Conservation (phyloP, 2,888 invertebrate species). For the Catocala sponsa region DNA sequence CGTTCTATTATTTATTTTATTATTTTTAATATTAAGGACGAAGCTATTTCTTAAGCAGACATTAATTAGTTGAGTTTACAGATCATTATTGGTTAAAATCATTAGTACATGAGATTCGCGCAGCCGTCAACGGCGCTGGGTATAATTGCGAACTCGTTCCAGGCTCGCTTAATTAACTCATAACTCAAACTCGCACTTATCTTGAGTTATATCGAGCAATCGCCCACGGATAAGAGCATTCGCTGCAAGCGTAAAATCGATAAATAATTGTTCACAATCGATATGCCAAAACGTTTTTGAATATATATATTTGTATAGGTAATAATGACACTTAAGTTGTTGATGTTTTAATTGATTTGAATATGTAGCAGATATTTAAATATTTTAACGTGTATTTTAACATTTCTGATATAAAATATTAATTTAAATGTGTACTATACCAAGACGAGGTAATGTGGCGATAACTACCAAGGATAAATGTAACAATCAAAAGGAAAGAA, state of each 20-base stretch:
- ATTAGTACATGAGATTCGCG: conserved; percentile 15
- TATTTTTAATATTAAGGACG: too few relatives aligned
- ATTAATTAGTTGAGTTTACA: background rate
- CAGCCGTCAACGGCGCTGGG: conserved; percentile 31
- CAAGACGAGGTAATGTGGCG: too few relatives aligned
- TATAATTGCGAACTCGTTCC: conserved; percentile 48
- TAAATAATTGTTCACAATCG: conserved; percentile 44
- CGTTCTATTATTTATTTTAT: too few relatives aligned
- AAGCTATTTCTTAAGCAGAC: too few relatives aligned
- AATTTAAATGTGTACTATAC: too few relatives aligned
- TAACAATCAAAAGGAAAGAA: too few relatives aligned
- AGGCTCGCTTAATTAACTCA: conserved; percentile 51
- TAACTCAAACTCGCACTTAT: conserved; percentile 67
- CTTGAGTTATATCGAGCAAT: conserved; percentile 55
- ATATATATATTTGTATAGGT: conserved; percentile 2
- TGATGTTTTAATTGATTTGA: conserved; percentile 14
- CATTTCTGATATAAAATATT: too few relatives aligned
- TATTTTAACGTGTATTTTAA: too few relatives aligned
- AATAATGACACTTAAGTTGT: background rate
- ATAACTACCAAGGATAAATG: too few relatives aligned
- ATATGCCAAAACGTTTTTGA: conserved; percentile 29
- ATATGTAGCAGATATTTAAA: too few relatives aligned
- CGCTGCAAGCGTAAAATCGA: conserved; percentile 38
- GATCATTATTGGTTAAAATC: conserved; percentile 19
- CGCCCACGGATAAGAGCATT: conserved; percentile 32